A percentile compares a stretch with the other conserved stretches of the same genome.
phyloP scores from a whole-genome alignment of 2,888 invertebrate species.

The Acleris holmiana region DNA sequence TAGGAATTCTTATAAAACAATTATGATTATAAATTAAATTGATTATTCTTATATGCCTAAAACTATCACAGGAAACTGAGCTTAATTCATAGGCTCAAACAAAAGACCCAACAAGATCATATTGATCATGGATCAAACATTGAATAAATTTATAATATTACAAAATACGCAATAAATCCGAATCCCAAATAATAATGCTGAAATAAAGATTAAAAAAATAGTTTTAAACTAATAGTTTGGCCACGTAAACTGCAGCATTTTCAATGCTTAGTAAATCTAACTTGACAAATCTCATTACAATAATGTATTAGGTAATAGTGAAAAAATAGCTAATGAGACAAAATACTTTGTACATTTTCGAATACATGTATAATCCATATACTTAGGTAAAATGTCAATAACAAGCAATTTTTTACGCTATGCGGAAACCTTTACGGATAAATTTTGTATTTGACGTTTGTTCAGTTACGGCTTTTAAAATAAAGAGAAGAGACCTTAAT shows the following conservation, averaged over 20 bases:
- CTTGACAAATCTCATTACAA: too few species aligned
- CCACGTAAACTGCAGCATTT: slow-evolving; percentile 15
- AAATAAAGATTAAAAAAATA: neutral
- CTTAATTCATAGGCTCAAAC: slow-evolving; percentile 43
- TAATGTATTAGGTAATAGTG: too few species aligned
- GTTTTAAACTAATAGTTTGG: slow-evolving; percentile 4
- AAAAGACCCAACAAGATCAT: slow-evolving; percentile 20
- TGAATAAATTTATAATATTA: neutral
- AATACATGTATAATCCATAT: too few species aligned
- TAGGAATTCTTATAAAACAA: slow-evolving; percentile 20
- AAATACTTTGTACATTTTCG: neutral
- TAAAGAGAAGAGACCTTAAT: too few species aligned
- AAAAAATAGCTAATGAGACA: neutral
- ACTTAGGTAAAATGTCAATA: too few species aligned
- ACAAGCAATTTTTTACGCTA: too few species aligned
- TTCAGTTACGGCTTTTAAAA: too few species aligned
- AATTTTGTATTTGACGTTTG: too few species aligned
- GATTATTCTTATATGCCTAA: slow-evolving; percentile 41
- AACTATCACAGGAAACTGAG: slow-evolving; percentile 74
- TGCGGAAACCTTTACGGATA: too few species aligned
- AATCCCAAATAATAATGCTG: too few species aligned
- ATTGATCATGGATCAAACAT: slow-evolving; percentile 12
- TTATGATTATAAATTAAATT: slow-evolving; percentile 27
- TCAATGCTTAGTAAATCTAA: too few species aligned
- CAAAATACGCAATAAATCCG: too few species aligned